phyloP scores from a whole-genome alignment of 2,888 invertebrate species.

The Drosophila mercatorum region DNA sequence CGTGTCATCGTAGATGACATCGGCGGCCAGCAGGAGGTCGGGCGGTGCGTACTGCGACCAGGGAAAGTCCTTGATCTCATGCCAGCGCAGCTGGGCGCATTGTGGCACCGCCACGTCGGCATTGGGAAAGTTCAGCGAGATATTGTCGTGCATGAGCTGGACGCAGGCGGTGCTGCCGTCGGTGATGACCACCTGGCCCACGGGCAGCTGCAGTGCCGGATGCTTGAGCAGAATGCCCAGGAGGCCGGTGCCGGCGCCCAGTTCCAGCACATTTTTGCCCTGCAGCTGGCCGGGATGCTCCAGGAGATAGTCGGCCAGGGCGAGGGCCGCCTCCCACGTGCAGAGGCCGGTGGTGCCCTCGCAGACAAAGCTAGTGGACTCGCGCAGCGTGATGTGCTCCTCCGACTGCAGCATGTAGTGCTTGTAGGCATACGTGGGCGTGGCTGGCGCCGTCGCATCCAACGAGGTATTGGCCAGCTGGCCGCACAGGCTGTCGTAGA shows the following conservation, averaged over 20 bases:
- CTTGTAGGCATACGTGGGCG: constrained; percentile 85
- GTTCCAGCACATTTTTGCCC: constrained; percentile 88
- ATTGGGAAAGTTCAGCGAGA: constrained; percentile 86
- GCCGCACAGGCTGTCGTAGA: constrained; percentile 87
- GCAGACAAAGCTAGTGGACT: constrained; percentile 89
- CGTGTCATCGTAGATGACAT: constrained; percentile 87
- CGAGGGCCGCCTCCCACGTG: constrained; percentile 92
- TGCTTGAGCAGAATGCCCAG: constrained; percentile 88
- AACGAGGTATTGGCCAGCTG: constrained; percentile 35
- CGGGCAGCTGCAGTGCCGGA: constrained; percentile 85
- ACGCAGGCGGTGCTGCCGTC: constrained; percentile 90
- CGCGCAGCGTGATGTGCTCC: constrained; percentile 87
- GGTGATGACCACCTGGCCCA: constrained; percentile 87
- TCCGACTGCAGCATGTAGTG: constrained; percentile 86
- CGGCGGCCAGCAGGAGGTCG: constrained; percentile 87
- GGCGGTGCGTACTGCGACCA: constrained; percentile 75
- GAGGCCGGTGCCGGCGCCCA: constrained; percentile 92
- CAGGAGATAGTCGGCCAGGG: constrained; percentile 89
- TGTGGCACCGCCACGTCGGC: constrained; percentile 23
- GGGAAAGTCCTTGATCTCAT: constrained; percentile 82
- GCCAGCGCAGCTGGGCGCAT: constrained; percentile 85
- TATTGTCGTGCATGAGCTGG: constrained; percentile 87
- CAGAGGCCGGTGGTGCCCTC: constrained; percentile 92
- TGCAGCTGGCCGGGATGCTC: constrained; percentile 86
- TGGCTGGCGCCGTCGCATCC: neutral